Conservation (phyloP, 2,113 vertebrate genomes). For the Ginglymostoma cirratum region DNA sequence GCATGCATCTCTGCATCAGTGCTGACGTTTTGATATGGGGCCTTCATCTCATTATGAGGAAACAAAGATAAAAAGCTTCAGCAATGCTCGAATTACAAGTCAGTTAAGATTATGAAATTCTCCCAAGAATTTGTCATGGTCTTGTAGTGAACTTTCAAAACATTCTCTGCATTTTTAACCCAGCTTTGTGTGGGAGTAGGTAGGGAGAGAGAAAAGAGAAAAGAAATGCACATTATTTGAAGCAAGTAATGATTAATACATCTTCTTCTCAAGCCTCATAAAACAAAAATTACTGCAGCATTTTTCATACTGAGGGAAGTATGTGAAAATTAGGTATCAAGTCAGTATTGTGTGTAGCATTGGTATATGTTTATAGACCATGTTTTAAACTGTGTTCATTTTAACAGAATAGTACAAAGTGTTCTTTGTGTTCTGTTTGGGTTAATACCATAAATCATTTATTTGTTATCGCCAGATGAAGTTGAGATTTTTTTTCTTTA, state of each 20-base stretch:
- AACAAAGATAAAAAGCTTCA: conserved; percentile 33
- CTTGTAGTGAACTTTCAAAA: neutral
- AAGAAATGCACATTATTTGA: neutral
- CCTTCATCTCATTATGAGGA: conserved; percentile 17
- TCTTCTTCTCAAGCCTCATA: neutral
- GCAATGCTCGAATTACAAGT: conserved; percentile 17
- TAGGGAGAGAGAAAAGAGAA: neutral
- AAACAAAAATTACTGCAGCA: neutral
- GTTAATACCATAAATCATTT: neutral
- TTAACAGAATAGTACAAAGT: neutral
- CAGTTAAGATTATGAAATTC: conserved; percentile 28
- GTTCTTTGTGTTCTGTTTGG: neutral
- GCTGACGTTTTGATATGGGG: conserved; percentile 31
- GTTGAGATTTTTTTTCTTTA: neutral
- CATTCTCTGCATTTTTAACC: conserved; percentile 20
- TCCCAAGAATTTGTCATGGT: conserved; percentile 9
- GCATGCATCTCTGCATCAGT: conserved; percentile 13
- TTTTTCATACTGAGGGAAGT: neutral
- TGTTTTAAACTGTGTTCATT: neutral
- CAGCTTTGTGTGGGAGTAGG: neutral
- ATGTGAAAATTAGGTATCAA: neutral
- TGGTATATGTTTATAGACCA: neutral
- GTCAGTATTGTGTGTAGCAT: neutral
- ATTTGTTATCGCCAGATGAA: neutral
- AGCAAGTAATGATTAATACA: neutral